A percentile compares a stretch with the other conserved stretches of the same genome.
phyloP scores from a whole-genome alignment of 1,140 invertebrate species.

The Argopecten irradians region DNA sequence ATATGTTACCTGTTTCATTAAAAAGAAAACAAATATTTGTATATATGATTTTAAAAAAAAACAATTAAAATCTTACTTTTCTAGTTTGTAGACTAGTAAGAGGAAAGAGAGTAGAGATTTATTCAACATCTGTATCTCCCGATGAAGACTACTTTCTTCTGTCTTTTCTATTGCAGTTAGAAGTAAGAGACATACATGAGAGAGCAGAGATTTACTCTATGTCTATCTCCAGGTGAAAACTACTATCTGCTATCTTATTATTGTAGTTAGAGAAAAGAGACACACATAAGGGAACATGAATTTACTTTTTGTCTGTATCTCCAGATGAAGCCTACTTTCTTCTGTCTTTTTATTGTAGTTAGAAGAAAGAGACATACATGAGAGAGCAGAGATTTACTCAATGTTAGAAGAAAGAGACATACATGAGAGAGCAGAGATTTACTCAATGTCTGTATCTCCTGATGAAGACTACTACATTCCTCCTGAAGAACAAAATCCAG shows the following conservation, averaged over 20 bases:
- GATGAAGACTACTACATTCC: constrained; percentile 57
- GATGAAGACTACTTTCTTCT: constrained; percentile 57
- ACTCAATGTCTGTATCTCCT: constrained; percentile 57
- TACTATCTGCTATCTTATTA: neutral
- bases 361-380: neutral
- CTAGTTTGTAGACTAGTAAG: too few relatives aligned
- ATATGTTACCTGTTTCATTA: too few relatives aligned
- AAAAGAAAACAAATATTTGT: too few relatives aligned
- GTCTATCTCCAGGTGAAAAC: neutral
- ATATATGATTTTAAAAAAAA: too few relatives aligned
- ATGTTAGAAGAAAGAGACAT: constrained; percentile 67
- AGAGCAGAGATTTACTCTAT: too few relatives aligned
- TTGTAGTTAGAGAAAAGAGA: neutral
- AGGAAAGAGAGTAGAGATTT: constrained; percentile 64
- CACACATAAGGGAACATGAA: neutral
- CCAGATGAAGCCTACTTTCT: neutral
- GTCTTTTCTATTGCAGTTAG: neutral
- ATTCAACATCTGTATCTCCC: constrained; percentile 57
- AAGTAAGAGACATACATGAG: neutral
- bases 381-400: neutral
- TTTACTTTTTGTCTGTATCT: neutral
- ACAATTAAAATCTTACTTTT: too few relatives aligned
- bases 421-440: constrained; percentile 63
- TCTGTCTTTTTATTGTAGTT: neutral
- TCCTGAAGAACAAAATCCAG: constrained; percentile 44